Percentiles rank a stretch among this genome's conserved stretches.
Conservation (phyloP, 2,797 vertebrate species). For the Acrocephalus scirpaceus region DNA sequence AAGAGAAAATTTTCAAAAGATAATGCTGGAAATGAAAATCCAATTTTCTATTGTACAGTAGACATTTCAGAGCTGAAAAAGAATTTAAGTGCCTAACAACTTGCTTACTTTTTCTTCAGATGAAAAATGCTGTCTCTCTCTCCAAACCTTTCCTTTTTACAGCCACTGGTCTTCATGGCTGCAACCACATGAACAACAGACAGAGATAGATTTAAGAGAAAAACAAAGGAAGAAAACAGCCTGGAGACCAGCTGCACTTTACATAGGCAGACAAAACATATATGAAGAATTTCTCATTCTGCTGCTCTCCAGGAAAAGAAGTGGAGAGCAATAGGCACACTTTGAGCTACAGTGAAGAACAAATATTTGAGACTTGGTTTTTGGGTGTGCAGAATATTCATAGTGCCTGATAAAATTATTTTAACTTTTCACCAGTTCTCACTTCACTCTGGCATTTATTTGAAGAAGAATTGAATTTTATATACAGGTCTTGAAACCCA, state of each 20-base stretch:
- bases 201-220: neutral
- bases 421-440: neutral
- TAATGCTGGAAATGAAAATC: neutral
- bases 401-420: neutral
- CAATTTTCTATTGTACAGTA: neutral
- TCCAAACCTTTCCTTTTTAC: neutral
- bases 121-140: neutral
- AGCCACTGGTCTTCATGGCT: neutral
- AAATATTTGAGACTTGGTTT: neutral
- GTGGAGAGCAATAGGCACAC: neutral
- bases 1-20: conserved; percentile 6
- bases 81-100: neutral
- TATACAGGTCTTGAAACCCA: neutral
- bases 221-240: conserved; percentile 1
- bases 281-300: conserved; percentile 7
- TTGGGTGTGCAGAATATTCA: neutral
- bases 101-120: neutral
- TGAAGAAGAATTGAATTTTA: neutral
- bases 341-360: neutral
- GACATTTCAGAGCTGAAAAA: neutral
- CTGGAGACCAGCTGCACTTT: neutral
- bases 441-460: neutral
- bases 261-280: neutral
- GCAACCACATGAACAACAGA: neutral
- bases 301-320: neutral